Conservation (phyloP, 2,888 invertebrate species). For the Drosophila kuntzei region DNA sequence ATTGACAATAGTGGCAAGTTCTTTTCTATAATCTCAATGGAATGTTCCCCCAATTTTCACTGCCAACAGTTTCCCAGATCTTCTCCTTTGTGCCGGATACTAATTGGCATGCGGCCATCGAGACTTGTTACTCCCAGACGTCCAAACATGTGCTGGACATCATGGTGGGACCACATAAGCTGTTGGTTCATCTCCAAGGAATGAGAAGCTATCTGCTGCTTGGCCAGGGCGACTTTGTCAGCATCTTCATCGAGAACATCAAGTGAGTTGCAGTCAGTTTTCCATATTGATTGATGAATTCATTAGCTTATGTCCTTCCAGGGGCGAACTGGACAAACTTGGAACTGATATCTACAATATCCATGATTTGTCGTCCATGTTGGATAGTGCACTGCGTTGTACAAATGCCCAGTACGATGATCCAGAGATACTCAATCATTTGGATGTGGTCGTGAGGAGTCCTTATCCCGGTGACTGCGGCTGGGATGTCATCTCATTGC, state of each 20-base stretch:
- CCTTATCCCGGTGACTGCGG: constrained; percentile 84
- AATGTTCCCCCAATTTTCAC: neutral
- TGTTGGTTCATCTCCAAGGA: constrained; percentile 95
- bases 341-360: constrained; percentile 94
- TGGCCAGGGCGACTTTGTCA: constrained; percentile 98
- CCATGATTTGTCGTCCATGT: constrained; percentile 93
- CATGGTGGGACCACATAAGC: constrained; percentile 93
- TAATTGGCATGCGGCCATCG: constrained; percentile 92
- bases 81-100: constrained; percentile 89
- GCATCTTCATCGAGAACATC: constrained; percentile 95
- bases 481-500: constrained; percentile 85
- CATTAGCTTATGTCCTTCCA: neutral
- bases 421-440: constrained; percentile 93
- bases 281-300: neutral
- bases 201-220: constrained; percentile 95
- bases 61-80: constrained; percentile 78
- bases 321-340: constrained; percentile 94
- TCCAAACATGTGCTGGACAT: constrained; percentile 94
- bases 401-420: constrained; percentile 98
- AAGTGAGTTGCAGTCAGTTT: constrained; percentile 87
- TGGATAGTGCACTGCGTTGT: constrained; percentile 94
- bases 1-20: constrained; percentile 86
- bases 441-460: constrained; percentile 91
- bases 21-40: too few species aligned
- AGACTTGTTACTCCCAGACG: constrained; percentile 93